These are phyloP conservation scores for Myotis brandtii DNA, from an alignment of 2,113 vertebrate species.

Conservation along the genomic window DNA sequence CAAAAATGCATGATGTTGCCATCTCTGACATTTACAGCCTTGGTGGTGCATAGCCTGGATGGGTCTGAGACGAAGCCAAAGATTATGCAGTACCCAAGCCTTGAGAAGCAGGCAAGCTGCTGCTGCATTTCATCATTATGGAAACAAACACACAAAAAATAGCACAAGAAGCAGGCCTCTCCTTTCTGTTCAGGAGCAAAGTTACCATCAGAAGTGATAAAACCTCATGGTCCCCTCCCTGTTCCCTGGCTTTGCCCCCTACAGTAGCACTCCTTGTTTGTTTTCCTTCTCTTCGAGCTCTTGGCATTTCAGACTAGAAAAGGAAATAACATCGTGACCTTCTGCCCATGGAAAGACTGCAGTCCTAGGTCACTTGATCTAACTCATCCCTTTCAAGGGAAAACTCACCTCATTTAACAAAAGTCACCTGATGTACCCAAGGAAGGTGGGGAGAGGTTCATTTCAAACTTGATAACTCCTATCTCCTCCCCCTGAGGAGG, in stretches of 20 bases:
- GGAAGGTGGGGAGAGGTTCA: conserved; percentile 2
- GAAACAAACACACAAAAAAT: background rate
- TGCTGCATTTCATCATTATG: background rate
- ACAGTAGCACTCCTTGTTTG: background rate
- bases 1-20: background rate
- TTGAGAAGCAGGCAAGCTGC: conserved; percentile 18
- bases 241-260: background rate
- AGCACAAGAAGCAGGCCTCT: background rate
- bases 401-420: conserved; percentile 18
- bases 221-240: background rate
- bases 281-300: conserved; percentile 6
- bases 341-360: conserved; percentile 28
- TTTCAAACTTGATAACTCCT: background rate
- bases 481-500: background rate
- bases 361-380: background rate
- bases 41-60: background rate
- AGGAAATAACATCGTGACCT: conserved; percentile 29
- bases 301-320: background rate
- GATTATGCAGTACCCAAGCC: background rate
- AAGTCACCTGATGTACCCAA: background rate
- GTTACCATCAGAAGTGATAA: background rate
- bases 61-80: background rate
- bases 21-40: conserved; percentile 37
- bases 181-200: background rate
- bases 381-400: background rate